Percentiles rank a stretch among this genome's conserved stretches.
Conservation (phyloP, 1,140 invertebrate genomes). For the Papilio polyxenes region DNA sequence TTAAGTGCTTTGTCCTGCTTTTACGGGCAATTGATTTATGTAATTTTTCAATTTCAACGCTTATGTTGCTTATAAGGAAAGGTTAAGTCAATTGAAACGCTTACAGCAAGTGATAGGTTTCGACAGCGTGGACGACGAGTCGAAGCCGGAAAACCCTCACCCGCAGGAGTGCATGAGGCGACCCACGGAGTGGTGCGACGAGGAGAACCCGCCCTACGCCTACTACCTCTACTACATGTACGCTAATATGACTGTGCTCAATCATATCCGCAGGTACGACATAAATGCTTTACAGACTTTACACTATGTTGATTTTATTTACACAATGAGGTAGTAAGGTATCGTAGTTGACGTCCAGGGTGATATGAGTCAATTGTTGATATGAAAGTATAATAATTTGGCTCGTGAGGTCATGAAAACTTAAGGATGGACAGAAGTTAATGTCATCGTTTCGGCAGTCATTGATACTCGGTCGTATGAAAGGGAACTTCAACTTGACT, state of each 20-base stretch:
- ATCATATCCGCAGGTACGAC: constrained; percentile 93
- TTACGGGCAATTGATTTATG: not conserved
- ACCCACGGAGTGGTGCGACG: constrained; percentile 92
- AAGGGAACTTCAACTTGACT: too few species aligned
- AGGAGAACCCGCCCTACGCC: constrained; percentile 98
- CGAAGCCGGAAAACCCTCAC: constrained; percentile 97
- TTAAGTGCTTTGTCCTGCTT: not conserved
- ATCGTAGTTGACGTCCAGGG: too few species aligned
- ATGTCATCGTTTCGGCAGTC: too few species aligned
- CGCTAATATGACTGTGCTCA: constrained; percentile 97
- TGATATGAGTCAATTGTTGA: too few species aligned
- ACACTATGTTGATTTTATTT: too few species aligned
- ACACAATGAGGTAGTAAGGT: too few species aligned
- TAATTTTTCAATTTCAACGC: not conserved
- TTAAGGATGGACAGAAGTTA: too few species aligned
- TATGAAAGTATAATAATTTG: too few species aligned
- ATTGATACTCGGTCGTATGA: too few species aligned
- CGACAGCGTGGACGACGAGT: constrained; percentile 99
- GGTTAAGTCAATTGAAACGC: not conserved
- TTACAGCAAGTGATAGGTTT: constrained; percentile 92
- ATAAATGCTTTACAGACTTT: not conserved
- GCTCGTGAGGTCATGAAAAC: too few species aligned
- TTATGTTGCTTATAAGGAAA: not conserved
- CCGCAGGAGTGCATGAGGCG: constrained; percentile 90
- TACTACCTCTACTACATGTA: constrained; percentile 99